These are phyloP conservation scores for Clarias platycephalus DNA, from an alignment of 2,797 vertebrate genomes.

Conservation along the genomic window DNA sequence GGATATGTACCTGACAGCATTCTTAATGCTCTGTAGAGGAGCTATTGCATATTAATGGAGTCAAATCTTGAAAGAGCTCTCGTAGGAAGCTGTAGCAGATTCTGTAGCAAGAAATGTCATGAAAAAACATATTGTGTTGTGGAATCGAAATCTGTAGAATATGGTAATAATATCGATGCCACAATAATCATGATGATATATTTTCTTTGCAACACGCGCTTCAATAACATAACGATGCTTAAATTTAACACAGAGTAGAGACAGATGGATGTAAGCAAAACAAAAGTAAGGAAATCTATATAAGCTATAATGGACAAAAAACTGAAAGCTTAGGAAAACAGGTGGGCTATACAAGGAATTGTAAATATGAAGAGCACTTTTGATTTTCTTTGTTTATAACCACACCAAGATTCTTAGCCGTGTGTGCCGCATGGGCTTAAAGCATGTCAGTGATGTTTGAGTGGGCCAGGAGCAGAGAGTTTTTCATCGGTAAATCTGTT, in stretches of 20 bases:
- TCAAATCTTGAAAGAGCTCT: conserved; percentile 1
- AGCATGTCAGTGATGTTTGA: not conserved
- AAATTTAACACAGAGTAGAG: not conserved
- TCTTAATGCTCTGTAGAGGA: not conserved
- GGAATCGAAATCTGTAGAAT: not conserved
- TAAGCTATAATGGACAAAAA: not conserved
- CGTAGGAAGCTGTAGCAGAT: too few relatives aligned
- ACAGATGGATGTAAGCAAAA: not conserved
- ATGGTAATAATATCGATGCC: not conserved
- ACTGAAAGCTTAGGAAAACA: not conserved
- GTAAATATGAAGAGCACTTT: not conserved
- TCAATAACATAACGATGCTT: not conserved
- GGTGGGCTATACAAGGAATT: not conserved
- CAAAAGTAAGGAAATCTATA: not conserved
- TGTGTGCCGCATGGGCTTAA: not conserved
- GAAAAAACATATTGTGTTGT: not conserved
- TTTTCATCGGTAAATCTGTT: not conserved
- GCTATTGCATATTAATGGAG: not conserved
- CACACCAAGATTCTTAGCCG: too few relatives aligned
- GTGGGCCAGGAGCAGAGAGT: not conserved
- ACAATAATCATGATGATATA: not conserved
- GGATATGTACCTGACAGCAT: conserved; percentile 15
- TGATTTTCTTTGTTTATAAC: not conserved
- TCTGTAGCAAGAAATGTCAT: not conserved
- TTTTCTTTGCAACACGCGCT: not conserved